Evolutionary conservation across 1,140 invertebrate genomes (phyloP).

Genomic region (Hylaeus anthracinus): DNA sequence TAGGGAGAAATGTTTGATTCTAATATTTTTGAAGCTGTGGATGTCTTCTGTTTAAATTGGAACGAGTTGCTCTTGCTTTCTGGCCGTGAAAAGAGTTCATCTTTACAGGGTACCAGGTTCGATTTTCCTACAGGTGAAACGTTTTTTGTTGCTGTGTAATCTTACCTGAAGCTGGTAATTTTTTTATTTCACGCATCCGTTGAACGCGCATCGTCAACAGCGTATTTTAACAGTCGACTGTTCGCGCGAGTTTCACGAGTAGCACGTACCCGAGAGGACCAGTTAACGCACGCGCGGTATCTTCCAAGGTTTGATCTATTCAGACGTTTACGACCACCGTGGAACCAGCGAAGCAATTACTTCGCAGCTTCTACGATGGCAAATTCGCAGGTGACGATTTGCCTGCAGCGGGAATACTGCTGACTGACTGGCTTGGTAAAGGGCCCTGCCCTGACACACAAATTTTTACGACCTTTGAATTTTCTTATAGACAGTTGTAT

Average conservation of each 20-base stretch:
- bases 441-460: not conserved
- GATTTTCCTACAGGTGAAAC: too few relatives aligned
- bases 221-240: constrained; percentile 38
- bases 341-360: constrained; percentile 60
- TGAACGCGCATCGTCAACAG: constrained; percentile 22
- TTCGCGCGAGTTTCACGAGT: constrained; percentile 43
- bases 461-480: not conserved
- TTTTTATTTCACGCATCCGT: constrained; percentile 30
- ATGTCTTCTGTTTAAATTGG: too few relatives aligned
- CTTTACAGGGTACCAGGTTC: too few relatives aligned
- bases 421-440: not conserved
- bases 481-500: too few relatives aligned
- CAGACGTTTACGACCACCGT: constrained; percentile 66
- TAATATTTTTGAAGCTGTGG: too few relatives aligned
- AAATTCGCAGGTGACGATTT: constrained; percentile 62
- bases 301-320: constrained; percentile 61
- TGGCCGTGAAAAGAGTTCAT: too few relatives aligned
- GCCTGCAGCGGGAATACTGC: constrained; percentile 25
- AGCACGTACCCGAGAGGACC: constrained; percentile 40
- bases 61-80: too few relatives aligned
- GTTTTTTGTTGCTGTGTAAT: not conserved
- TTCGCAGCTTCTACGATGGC: constrained; percentile 36
- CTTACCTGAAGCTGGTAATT: constrained; percentile 6
- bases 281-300: constrained; percentile 41
- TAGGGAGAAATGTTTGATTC: not conserved